phyloP scores from a whole-genome alignment of 2,888 invertebrate species.

The Phymatocera aterrima region DNA sequence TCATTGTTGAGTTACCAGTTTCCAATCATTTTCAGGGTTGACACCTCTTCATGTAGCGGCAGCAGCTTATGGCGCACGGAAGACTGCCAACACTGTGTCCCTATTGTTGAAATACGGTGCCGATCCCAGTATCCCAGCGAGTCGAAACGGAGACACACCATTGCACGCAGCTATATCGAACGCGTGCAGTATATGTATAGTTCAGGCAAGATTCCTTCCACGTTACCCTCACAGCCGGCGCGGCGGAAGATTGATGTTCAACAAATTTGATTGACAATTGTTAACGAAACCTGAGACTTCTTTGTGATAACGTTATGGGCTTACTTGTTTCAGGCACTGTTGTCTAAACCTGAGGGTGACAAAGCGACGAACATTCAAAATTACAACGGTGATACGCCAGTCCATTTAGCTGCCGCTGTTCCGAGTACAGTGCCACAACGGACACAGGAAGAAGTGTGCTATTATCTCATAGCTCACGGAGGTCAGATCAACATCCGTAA shows the following conservation, averaged over 20 bases:
- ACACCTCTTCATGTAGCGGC: slow-evolving; percentile 68
- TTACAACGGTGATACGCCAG: slow-evolving; percentile 61
- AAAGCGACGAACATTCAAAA: slow-evolving; percentile 60
- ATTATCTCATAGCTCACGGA: slow-evolving; percentile 60
- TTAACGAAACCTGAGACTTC: neutral
- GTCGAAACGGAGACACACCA: slow-evolving; percentile 62
- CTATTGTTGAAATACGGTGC: slow-evolving; percentile 64
- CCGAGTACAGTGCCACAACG: slow-evolving; percentile 54
- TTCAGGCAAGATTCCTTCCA: slow-evolving; percentile 61
- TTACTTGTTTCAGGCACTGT: slow-evolving; percentile 54
- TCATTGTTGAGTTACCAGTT: neutral
- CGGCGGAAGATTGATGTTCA: neutral
- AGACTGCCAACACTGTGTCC: slow-evolving; percentile 52
- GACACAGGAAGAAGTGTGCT: slow-evolving; percentile 61
- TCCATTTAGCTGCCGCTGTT: slow-evolving; percentile 61
- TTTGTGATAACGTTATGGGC: neutral
- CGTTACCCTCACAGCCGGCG: neutral
- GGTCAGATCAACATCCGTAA: slow-evolving; percentile 59
- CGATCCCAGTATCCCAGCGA: slow-evolving; percentile 58
- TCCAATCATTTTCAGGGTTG: slow-evolving; percentile 59
- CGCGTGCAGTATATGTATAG: slow-evolving; percentile 61
- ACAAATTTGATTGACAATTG: neutral
- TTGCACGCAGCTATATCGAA: slow-evolving; percentile 63
- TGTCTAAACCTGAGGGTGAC: slow-evolving; percentile 50
- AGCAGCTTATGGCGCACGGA: slow-evolving; percentile 59